Base-by-base conservation (phyloP, 2,113 vertebrate species). In the Istiophorus platypterus region DNA sequence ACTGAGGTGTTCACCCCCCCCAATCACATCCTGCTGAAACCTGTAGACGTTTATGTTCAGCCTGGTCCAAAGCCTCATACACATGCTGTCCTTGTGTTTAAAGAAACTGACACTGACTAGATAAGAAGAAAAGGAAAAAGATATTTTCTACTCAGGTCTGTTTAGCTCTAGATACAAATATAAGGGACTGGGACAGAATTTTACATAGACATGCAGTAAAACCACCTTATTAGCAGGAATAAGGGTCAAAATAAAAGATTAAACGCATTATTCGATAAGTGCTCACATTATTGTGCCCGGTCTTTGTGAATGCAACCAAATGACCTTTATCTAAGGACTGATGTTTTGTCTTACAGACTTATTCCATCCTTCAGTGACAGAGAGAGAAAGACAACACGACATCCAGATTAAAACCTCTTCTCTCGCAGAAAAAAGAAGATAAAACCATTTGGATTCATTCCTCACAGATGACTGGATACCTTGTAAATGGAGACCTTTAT, bases 301-400 rank as follows among this genome's bases (percentile, higher is more conserved):
- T 2, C 17, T 58, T 3, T 67, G 62, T 41, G 39, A 20, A 9
- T 62, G 24, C 14, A 47, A 3, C 41, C 31, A 26, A 67, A 66
- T 54, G 4, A 22, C 1, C 2, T 18, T 58, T 29, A 14, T 63
- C 58, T 84, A 62, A 84, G 41, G 24, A 45, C 18, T 34, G 7
- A n/a, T 75, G 9, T 57, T 89, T 81, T 89, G 31, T 84, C 81
- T 88, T 65, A 39, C 73, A 92, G 91, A 73, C 80, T 78, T 67
- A 13, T 51, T 66, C 17, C 11, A 15, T 17, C 81, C 59, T 17
- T 72, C 65, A 20, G 9, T 10, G 56, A 26, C 27, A 1, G 57
- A 66, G 15, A 31, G 18, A 63, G 5, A 72, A 22, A 67, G 9
- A 71, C 20, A 58, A 49, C 41, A 52, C 20, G 45, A 41, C 49